phyloP scores from a whole-genome alignment of 2,888 invertebrate species.

The Ormyrus rosae region DNA sequence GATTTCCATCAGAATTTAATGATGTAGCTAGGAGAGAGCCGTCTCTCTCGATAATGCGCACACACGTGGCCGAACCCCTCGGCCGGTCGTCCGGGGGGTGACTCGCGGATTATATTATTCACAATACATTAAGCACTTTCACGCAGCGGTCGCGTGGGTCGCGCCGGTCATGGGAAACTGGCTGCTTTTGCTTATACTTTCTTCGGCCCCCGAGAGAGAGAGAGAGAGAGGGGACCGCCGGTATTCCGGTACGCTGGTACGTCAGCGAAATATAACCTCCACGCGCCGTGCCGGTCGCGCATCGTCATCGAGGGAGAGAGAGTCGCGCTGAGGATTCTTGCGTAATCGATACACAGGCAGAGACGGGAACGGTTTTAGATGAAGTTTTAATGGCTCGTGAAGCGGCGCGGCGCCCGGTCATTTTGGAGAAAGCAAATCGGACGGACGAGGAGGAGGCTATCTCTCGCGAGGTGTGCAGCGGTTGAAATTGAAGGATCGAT shows the following conservation, averaged over 20 bases:
- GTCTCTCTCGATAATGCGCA: conserved; percentile 14
- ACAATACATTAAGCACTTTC: conserved; percentile 74
- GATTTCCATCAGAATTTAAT: conserved; percentile 16
- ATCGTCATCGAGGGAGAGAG: neutral
- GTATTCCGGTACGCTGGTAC: neutral
- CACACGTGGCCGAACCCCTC: neutral
- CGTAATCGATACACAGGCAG: conserved; percentile 40
- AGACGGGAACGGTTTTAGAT: conserved; percentile 26
- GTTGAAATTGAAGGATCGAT: neutral
- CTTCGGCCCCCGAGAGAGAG: too few species aligned
- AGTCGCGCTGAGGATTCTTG: conserved; percentile 9
- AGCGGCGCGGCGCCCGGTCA: neutral
- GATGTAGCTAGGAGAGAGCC: neutral
- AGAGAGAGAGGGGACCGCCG: too few species aligned
- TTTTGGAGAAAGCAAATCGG: too few species aligned
- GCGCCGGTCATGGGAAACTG: conserved; percentile 22
- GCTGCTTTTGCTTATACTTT: neutral
- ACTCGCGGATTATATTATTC: conserved; percentile 73
- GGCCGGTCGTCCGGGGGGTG: conserved; percentile 57
- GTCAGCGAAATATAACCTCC: conserved; percentile 17
- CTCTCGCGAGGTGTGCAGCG: too few species aligned
- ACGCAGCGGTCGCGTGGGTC: conserved; percentile 48
- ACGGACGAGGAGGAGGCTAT: too few species aligned
- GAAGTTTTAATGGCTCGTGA: conserved; percentile 46
- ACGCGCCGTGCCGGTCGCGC: conserved; percentile 12